Conservation (phyloP, 2,888 invertebrate species). For the Acleris emargana region DNA sequence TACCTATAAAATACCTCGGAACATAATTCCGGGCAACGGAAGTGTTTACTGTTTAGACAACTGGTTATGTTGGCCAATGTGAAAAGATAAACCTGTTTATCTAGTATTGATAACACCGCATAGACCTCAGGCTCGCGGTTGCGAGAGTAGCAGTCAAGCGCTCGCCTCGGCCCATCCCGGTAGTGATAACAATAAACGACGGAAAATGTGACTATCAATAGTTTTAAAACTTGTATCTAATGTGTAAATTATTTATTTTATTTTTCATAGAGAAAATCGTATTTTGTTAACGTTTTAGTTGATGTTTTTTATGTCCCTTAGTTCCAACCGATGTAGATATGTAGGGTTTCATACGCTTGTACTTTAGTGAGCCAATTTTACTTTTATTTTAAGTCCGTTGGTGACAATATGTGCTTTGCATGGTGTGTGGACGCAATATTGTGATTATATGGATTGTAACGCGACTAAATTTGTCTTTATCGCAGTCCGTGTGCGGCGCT, state of each 20-base stretch:
- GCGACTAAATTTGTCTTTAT: conserved; percentile 1
- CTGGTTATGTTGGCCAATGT: conserved; percentile 35
- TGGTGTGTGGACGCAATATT: conserved; percentile 66
- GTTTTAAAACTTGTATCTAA: conserved; percentile 77
- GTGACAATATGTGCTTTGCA: conserved; percentile 67
- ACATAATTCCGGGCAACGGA: conserved; percentile 41
- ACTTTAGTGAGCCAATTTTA: conserved; percentile 78
- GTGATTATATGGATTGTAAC: conserved; percentile 62
- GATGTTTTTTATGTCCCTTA: conserved; percentile 79
- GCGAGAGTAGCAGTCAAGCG: conserved; percentile 40
- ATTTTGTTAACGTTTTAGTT: conserved; percentile 84
- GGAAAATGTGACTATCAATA: conserved; percentile 77
- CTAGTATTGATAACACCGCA: conserved; percentile 15
- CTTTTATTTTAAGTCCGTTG: conserved; percentile 75
- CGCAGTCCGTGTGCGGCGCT: not conserved
- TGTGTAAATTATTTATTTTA: conserved; percentile 82
- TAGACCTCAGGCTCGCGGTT: conserved; percentile 6
- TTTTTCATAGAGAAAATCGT: conserved; percentile 83
- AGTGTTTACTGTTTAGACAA: conserved; percentile 41
- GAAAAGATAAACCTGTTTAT: conserved; percentile 25
- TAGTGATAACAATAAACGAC: conserved; percentile 66
- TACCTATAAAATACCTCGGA: conserved; percentile 24
- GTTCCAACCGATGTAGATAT: conserved; percentile 79
- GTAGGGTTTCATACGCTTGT: conserved; percentile 83
- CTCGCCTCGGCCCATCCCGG: conserved; percentile 59